Evolutionary conservation across 2,888 invertebrate genomes (phyloP), one percentile per base, ranked within the genome.

Genomic region (Tenthredo mesomela): DNA sequence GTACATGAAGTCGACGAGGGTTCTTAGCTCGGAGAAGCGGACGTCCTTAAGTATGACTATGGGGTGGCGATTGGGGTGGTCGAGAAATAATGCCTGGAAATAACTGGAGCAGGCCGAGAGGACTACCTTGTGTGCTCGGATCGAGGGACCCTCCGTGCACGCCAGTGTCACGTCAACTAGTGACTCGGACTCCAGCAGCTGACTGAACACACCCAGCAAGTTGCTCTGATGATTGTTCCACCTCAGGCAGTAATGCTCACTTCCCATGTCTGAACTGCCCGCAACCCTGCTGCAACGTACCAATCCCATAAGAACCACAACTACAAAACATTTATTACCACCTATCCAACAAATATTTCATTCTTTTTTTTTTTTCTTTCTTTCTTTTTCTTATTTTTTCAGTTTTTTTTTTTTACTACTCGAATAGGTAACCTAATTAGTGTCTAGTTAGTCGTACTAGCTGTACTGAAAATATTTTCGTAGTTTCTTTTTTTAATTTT

Each of bases 141-240:
- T 97, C 94, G 97, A 97, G 94, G 97, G 97, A 94, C 98, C 98
- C 95, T 98, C 98, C 95, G 97, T 97, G 96, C 98, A 98, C 95
- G 98, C 97, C 95, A 98, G 96, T 94, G 98, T 98, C 94, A 98
- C 98, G 96, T 98, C 98, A 94, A 98, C 98, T 95, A 98, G 96
- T 95, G 97, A 97, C 95, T 98, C 98, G 96, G 98, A 97, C 95
- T 97, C 97, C 94, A 98, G 96, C 95, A 98, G 96, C 96, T 98
- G 98, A 96, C 97, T 98, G 96, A 98, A 98, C 94, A 98, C 98
- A 95, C 97, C 98, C 96, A 98, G 96, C 96, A 98, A 96, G 96
- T 98, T 98, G 96, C 97, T 97, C 96, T 98, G 98, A 97, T 98
- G 98, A 97, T 98, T 98, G 96, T 98, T 98, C 98, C 98, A 98